phyloP scores from a whole-genome alignment of 2,113 vertebrate genomes.

The Salminus brasiliensis region DNA sequence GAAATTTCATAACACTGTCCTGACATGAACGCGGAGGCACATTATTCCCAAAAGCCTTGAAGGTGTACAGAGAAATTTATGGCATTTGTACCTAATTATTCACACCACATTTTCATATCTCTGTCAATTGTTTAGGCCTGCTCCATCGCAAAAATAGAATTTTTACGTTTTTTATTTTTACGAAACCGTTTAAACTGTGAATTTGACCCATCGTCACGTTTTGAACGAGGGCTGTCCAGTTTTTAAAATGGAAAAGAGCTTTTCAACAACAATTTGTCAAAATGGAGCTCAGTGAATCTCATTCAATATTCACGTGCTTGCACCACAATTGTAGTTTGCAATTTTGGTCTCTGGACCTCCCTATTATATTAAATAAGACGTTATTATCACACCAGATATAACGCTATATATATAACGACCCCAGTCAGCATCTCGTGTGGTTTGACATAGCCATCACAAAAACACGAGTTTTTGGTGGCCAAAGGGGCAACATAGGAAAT shows the following conservation, averaged over 20 bases:
- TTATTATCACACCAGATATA: conserved; percentile 44
- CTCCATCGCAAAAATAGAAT: neutral
- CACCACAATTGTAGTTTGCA: neutral
- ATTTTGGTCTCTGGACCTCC: neutral
- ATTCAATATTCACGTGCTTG: neutral
- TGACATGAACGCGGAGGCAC: neutral
- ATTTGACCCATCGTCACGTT: neutral
- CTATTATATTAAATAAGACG: neutral
- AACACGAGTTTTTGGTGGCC: conserved; percentile 79
- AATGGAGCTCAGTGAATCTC: neutral
- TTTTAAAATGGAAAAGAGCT: neutral
- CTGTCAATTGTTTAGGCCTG: neutral
- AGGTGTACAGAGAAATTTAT: neutral
- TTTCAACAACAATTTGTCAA: neutral
- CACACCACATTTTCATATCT: neutral
- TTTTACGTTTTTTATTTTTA: no score
- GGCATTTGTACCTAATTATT: no score
- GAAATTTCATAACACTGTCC: neutral
- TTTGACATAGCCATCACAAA: conserved; percentile 57
- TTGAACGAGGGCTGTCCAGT: neutral
- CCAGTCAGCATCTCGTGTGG: neutral
- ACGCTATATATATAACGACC: neutral
- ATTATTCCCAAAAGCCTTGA: neutral
- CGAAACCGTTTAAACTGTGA: neutral
- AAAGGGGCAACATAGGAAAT: conserved; percentile 71